Evolutionary conservation across 2,888 invertebrate genomes (phyloP).

Genomic region (Ernsta delagoae): DNA sequence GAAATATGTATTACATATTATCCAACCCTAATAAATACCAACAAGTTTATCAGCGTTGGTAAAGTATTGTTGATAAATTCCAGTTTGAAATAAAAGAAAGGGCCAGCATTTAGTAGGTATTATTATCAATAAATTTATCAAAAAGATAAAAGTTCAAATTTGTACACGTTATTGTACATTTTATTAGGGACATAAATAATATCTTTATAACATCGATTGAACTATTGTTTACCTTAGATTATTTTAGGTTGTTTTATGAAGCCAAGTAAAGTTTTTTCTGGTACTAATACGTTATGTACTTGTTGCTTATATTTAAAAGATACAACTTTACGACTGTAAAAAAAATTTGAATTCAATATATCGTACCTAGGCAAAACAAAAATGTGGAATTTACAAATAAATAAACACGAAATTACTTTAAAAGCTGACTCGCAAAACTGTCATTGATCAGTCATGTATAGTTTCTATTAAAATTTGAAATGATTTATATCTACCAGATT

Average conservation of each 20-base stretch:
- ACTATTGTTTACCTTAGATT: neutral
- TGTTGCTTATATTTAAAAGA: too few species aligned
- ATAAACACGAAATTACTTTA: neutral
- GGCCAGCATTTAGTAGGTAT: neutral
- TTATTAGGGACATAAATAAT: neutral
- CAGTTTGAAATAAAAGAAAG: too few species aligned
- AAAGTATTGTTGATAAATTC: too few species aligned
- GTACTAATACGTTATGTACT: neutral
- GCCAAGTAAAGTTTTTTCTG: neutral
- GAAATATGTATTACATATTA: too few species aligned
- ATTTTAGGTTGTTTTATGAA: neutral
- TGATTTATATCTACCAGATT: conserved; percentile 5
- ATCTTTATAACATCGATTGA: neutral
- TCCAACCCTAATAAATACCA: too few species aligned
- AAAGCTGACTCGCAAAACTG: neutral
- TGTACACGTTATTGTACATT: neutral
- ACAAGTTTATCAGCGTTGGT: too few species aligned
- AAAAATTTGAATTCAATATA: neutral
- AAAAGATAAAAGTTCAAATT: conserved; percentile 8
- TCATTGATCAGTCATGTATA: neutral
- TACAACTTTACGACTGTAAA: too few species aligned
- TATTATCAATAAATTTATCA: neutral
- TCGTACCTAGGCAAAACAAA: neutral
- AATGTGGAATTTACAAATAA: neutral
- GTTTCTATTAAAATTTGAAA: neutral